Base-by-base conservation (phyloP, 1,140 invertebrate species). In the Rhysida immarginata region DNA sequence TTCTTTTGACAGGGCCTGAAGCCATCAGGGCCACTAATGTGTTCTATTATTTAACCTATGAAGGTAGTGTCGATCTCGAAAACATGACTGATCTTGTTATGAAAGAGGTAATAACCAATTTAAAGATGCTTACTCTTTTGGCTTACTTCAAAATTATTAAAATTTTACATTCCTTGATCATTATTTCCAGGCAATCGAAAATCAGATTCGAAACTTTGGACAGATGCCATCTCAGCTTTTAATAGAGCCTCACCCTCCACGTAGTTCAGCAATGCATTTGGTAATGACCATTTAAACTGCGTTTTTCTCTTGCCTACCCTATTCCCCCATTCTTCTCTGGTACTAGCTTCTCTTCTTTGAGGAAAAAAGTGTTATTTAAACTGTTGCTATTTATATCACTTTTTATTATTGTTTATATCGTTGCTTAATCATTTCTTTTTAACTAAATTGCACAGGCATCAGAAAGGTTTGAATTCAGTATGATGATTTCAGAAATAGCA, bases 11-110 rank as follows among this genome's bases (percentile, higher is more conserved):
- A 87, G 87, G 94, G 26, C 94, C 96, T 1, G 96, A 99, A 77
- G 96, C 96, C 2, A 81, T 97, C 1, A 75, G 94, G 56, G 90
- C 94, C 0, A 95, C 91, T 1, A 99, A 99, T 74, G 91, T 99
- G 2, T 99, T 99, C 74, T 99, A 99, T 70, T 98, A 99, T 73
- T 75, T 99, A 18, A 99, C 96, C 0, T 99, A 99, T 70, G 96
- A 99, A 73, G 95, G 95, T 29, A 93, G 84, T 65, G 90, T 96
- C 0, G 89, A 98, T 58, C 74, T 98, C 46, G 90, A 96, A 50
- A 78, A 83, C 0, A 89, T 98, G 58, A 80, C 80, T 1, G 94
- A 98, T 71, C 80, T 82, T 0, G 80, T 96, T 1, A 94, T 96
- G 77, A 81, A 81, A 60, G 90, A 96, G 67, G 77, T 78, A 64